A percentile compares a stretch with the other conserved stretches of the same genome.
Conservation (phyloP, 92 coral and sea anemone genomes). For the Plumapathes pennacea region DNA sequence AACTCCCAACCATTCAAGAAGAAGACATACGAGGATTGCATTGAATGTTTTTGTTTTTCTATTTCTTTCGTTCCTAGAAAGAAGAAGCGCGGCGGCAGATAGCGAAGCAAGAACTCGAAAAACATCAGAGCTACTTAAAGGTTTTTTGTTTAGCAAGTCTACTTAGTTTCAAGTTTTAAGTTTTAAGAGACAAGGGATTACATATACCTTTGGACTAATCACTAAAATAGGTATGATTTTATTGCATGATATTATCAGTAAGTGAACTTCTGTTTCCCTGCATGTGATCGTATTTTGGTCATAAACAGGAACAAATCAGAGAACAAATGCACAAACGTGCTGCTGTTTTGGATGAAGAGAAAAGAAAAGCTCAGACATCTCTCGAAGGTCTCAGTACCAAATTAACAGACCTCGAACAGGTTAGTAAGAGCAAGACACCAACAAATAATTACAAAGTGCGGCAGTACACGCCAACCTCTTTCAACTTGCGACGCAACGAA, state of each 20-base stretch:
- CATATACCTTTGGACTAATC: no score
- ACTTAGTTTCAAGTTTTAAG: no score
- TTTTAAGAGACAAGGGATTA: no score
- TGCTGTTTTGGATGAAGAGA: constrained; percentile 62
- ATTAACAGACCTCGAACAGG: constrained; percentile 68
- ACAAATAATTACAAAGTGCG: neutral
- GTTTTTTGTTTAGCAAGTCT: no score
- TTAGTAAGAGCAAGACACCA: neutral
- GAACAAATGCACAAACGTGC: constrained; percentile 75
- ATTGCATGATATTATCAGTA: no score
- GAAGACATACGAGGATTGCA: no score
- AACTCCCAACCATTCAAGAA: no score
- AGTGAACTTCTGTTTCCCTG: no score
- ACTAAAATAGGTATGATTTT: no score
- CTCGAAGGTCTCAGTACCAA: constrained; percentile 71
- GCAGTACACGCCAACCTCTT: no score
- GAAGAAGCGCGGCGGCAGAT: constrained; percentile 20
- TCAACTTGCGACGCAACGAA: no score
- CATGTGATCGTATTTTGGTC: neutral
- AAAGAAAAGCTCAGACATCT: constrained; percentile 62
- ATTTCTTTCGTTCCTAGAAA: constrained; percentile 5
- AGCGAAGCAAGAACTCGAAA: constrained; percentile 14
- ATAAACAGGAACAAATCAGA: constrained; percentile 56
- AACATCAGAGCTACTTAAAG: constrained; percentile 47
- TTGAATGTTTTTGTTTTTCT: no score